Conservation (phyloP, 2,888 invertebrate genomes). For the Drosophila nigritarsus region DNA sequence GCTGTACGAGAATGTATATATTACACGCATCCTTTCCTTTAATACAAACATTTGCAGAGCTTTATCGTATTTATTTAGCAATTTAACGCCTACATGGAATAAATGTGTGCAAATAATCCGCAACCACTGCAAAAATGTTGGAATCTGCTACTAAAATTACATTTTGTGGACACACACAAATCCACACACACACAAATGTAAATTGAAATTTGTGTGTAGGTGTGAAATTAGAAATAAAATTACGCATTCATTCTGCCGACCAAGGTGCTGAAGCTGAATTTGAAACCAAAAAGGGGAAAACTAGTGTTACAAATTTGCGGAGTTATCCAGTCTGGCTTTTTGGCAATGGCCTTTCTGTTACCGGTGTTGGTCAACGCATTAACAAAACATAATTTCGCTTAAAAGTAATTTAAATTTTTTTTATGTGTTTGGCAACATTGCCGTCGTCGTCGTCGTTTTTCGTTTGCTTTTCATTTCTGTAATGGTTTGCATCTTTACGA, state of each 20-base stretch:
- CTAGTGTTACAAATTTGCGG: slow-evolving; percentile 50
- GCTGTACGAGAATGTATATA: not conserved
- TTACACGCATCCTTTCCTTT: not conserved
- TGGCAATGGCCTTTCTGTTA: slow-evolving; percentile 10
- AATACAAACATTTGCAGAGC: not conserved
- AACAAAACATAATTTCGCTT: slow-evolving; percentile 77
- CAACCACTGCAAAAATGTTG: slow-evolving; percentile 8
- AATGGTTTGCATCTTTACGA: slow-evolving; percentile 75
- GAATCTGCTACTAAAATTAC: slow-evolving; percentile 32
- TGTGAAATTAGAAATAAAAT: slow-evolving; percentile 51
- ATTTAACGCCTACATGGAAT: slow-evolving; percentile 33
- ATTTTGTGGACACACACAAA: slow-evolving; percentile 31
- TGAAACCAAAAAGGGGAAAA: slow-evolving; percentile 35
- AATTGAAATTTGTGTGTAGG: not conserved
- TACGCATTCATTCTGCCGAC: slow-evolving; percentile 46
- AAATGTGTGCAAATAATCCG: slow-evolving; percentile 48
- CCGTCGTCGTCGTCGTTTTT: slow-evolving; percentile 29
- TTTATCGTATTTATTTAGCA: not conserved
- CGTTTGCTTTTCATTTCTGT: slow-evolving; percentile 79
- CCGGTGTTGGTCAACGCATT: slow-evolving; percentile 54
- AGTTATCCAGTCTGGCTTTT: slow-evolving; percentile 34
- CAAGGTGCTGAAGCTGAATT: slow-evolving; percentile 24
- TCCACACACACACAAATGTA: slow-evolving; percentile 7
- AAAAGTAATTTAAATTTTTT: slow-evolving; percentile 75
- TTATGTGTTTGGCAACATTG: slow-evolving; percentile 65